phyloP scores from a whole-genome alignment of 2,113 vertebrate species.

The Pelodiscus sinensis region DNA sequence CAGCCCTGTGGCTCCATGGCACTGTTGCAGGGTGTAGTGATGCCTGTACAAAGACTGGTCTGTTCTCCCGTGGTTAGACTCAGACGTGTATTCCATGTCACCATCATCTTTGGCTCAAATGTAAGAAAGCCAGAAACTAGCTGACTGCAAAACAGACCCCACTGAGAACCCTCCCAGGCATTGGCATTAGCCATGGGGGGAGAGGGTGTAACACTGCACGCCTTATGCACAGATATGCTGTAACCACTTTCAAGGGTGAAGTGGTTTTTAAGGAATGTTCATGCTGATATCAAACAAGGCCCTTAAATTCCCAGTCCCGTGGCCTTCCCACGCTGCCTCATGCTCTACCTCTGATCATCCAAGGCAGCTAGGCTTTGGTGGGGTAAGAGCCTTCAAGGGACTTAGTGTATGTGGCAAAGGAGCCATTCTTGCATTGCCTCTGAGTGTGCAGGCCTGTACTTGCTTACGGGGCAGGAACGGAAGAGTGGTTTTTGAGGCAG shows the following conservation, averaged over 20 bases:
- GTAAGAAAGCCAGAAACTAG: neutral
- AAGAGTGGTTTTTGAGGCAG: neutral
- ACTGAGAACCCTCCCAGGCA: neutral
- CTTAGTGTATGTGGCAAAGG: neutral
- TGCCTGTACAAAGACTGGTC: neutral
- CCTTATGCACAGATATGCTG: neutral
- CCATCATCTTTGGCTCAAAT: neutral
- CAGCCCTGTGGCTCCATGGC: neutral
- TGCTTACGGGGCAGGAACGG: neutral
- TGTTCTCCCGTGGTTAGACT: neutral
- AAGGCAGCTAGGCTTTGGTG: neutral
- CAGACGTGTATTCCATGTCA: neutral
- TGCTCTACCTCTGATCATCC: neutral
- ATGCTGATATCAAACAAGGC: neutral
- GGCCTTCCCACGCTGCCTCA: neutral
- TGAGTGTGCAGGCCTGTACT: neutral
- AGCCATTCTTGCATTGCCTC: rapidly evolving
- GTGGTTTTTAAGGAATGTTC: neutral
- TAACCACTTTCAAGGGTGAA: neutral
- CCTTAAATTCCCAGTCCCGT: neutral
- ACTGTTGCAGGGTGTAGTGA: neutral
- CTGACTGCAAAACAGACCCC: neutral
- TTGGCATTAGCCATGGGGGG: neutral
- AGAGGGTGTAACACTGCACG: neutral
- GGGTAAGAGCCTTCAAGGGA: neutral